phyloP scores from a whole-genome alignment of 2,888 invertebrate genomes.

The Dynastes grantii region DNA sequence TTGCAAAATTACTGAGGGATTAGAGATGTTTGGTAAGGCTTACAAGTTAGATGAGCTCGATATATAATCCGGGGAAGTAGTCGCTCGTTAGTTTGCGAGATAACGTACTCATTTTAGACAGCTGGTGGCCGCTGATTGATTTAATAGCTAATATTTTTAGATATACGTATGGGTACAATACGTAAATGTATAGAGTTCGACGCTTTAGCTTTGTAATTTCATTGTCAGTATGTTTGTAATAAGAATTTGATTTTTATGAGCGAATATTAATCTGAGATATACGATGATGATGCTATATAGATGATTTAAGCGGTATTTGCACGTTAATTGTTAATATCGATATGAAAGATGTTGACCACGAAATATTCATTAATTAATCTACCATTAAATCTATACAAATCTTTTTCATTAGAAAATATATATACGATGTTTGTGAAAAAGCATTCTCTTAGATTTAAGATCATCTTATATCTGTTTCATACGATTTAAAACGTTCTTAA shows the following conservation, averaged over 20 bases:
- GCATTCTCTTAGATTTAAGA: no score
- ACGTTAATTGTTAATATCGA: no score
- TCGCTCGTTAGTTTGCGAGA: background rate
- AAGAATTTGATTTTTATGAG: conserved; percentile 21
- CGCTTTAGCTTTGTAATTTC: conserved; percentile 1
- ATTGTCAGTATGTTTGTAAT: conserved; percentile 20
- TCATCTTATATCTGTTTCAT: no score
- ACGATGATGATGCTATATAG: background rate
- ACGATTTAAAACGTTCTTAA: no score
- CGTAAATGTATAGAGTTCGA: background rate
- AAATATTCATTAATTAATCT: no score
- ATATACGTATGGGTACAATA: conserved; percentile 3
- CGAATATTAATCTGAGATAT: conserved; percentile 8
- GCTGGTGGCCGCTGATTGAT: conserved; percentile 19
- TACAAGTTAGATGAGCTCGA: conserved; percentile 17
- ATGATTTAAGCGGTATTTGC: no score
- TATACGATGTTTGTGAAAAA: no score
- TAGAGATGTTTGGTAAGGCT: conserved; percentile 22
- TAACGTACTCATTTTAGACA: conserved; percentile 5
- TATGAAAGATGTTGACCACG: no score
- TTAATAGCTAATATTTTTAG: conserved; percentile 6
- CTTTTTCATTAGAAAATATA: no score
- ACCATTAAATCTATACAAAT: no score
- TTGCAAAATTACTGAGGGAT: conserved; percentile 6
- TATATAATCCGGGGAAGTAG: background rate